Evolutionary conservation across 1,140 invertebrate genomes (phyloP).

Genomic region (Oryctes rhinoceros): DNA sequence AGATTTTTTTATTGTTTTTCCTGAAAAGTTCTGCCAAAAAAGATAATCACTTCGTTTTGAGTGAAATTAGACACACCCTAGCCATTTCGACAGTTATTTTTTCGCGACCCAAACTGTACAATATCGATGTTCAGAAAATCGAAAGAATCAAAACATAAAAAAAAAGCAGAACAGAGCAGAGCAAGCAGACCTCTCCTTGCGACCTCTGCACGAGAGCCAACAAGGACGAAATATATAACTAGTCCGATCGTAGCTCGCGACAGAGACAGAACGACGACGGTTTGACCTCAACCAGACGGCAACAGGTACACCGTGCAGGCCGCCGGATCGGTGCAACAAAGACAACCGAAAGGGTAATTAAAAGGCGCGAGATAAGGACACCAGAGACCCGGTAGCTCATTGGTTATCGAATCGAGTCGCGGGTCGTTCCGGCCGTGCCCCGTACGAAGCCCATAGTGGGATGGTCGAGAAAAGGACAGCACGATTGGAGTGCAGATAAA

Average conservation of each 20-base stretch:
- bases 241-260: not conserved
- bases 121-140: no score
- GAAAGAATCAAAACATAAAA: not conserved
- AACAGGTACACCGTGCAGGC: not conserved
- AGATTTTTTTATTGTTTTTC: no score
- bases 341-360: not conserved
- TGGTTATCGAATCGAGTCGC: not conserved
- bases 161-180: not conserved
- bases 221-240: conserved; percentile 32
- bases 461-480: not conserved
- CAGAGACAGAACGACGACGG: not conserved
- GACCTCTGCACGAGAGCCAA: not conserved
- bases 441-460: not conserved
- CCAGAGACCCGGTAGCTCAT: conserved; percentile 17
- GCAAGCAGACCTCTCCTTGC: not conserved
- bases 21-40: no score
- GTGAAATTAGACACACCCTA: no score
- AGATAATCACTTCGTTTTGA: no score
- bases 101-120: no score
- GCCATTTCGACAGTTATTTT: no score
- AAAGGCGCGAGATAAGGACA: not conserved
- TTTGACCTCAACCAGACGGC: not conserved
- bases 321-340: not conserved
- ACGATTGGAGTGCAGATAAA: not conserved
- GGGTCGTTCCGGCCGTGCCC: not conserved